Percentiles rank a stretch among this genome's conserved stretches.
These are phyloP conservation scores for Coccyzus lansbergi DNA, from an alignment of 2,797 vertebrate species.

Conservation along the genomic window DNA sequence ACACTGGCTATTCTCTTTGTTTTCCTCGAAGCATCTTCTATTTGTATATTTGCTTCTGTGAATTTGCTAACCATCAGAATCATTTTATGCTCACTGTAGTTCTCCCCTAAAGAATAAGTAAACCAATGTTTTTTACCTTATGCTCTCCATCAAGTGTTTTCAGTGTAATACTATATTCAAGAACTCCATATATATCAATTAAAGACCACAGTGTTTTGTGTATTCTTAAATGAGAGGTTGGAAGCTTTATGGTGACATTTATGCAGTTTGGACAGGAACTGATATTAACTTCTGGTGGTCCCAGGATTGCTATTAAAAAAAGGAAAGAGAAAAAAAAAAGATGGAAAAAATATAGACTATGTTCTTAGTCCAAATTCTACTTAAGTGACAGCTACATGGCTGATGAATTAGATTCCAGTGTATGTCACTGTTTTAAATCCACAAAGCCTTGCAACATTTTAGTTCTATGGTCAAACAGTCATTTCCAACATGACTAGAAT, in stretches of 20 bases:
- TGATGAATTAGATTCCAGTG: not conserved
- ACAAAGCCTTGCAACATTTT: not conserved
- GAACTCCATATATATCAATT: not conserved
- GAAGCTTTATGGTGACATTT: constrained; percentile 63
- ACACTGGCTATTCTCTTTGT: not conserved
- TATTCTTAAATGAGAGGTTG: not conserved
- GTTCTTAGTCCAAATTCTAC: not conserved
- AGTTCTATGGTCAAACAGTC: not conserved
- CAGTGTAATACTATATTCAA: constrained; percentile 40
- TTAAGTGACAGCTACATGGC: not conserved
- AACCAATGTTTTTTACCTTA: constrained; percentile 7
- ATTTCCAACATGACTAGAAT: not conserved
- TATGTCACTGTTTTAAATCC: not conserved
- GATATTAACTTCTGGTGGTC: constrained; percentile 71
- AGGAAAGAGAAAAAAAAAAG: not conserved
- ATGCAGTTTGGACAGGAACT: constrained; percentile 47
- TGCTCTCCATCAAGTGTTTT: not conserved
- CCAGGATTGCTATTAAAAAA: constrained; percentile 50
- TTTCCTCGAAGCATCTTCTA: not conserved
- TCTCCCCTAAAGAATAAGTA: not conserved
- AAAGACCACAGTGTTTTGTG: not conserved
- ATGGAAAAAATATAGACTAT: not conserved
- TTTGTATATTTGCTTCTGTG: not conserved
- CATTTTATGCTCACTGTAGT: not conserved
- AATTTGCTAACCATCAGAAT: not conserved